Conservation (phyloP, 2,888 invertebrate species). For the Parascotia fuliginaria region DNA sequence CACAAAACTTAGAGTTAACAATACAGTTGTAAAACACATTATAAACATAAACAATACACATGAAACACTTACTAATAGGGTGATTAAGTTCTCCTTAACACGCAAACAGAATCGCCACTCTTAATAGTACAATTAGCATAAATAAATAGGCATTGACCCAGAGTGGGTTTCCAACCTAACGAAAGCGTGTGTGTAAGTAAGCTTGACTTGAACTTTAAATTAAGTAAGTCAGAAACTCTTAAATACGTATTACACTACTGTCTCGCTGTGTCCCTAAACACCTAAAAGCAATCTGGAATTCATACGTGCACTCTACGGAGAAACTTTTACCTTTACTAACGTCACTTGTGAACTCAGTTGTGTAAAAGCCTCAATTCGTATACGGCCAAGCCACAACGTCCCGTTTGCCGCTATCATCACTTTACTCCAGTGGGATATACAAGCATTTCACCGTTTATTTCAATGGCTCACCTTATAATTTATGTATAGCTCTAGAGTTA, state of each 20-base stretch:
- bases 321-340: conserved; percentile 29
- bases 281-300: conserved; percentile 51
- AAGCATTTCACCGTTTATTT: not conserved
- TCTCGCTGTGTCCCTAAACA: conserved; percentile 33
- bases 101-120: not conserved
- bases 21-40: no score
- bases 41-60: no score
- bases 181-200: conserved; percentile 33
- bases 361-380: not conserved
- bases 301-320: conserved; percentile 36
- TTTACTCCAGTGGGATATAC: not conserved
- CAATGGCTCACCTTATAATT: not conserved
- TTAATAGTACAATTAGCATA: conserved; percentile 8
- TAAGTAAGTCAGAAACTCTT: conserved; percentile 15
- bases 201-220: conserved; percentile 38
- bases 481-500: not conserved
- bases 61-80: not conserved
- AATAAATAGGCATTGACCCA: conserved; percentile 22
- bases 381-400: not conserved
- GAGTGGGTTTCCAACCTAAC: conserved; percentile 23
- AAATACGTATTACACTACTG: conserved; percentile 28
- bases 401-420: not conserved
- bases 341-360: not conserved
- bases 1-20: no score
- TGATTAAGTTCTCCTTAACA: conserved; percentile 5